Evolutionary conservation across 2,888 invertebrate genomes (phyloP).

Genomic region (Dasysyrphus albostriatus): DNA sequence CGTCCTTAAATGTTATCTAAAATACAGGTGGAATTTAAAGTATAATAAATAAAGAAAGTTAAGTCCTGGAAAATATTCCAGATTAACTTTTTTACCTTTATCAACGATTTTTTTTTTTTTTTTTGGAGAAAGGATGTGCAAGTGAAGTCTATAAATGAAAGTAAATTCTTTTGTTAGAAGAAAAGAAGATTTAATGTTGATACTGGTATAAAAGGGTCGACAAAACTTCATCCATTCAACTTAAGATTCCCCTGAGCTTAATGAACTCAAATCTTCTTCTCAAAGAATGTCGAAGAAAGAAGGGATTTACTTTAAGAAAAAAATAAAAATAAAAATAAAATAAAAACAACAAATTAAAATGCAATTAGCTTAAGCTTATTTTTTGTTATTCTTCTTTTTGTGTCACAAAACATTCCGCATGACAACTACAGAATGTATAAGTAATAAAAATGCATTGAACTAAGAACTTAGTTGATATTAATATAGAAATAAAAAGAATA

Average conservation of each 20-base stretch:
- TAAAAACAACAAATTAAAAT: not conserved
- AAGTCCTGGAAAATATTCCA: slow-evolving; percentile 2
- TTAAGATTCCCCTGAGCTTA: not conserved
- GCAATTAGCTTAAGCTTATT: not conserved
- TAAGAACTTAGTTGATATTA: not conserved
- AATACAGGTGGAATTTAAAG: not conserved
- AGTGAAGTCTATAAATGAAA: not conserved
- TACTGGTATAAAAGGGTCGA: not conserved
- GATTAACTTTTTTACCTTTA: not conserved
- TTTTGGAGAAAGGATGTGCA: not conserved
- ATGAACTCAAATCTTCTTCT: not conserved
- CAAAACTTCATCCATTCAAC: slow-evolving; percentile 1
- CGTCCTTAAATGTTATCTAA: not conserved
- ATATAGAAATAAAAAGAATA: too few relatives aligned
- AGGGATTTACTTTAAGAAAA: not conserved
- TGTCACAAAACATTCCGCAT: not conserved
- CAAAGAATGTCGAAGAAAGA: not conserved
- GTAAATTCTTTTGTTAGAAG: not conserved
- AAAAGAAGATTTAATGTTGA: not conserved
- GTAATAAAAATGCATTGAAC: too few relatives aligned
- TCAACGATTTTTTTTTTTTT: too few relatives aligned
- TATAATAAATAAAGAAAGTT: not conserved
- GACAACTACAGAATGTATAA: not conserved
- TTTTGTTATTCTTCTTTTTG: not conserved
- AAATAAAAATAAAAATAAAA: too few relatives aligned